Conservation (phyloP, 2,888 invertebrate species). For the Lasius fuliginosus region DNA sequence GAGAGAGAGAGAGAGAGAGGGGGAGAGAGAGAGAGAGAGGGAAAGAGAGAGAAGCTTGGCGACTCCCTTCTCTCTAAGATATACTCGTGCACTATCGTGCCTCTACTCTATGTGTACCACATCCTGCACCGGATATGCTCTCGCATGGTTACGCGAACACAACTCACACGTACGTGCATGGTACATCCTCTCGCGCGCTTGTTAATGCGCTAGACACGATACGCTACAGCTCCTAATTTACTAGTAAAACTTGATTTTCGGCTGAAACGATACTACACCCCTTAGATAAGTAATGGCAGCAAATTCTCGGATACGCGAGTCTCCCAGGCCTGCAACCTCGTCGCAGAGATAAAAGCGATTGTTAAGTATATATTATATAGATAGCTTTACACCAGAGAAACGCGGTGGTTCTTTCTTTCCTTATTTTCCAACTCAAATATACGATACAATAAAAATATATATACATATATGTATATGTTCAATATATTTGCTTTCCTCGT, state of each 20-base stretch:
- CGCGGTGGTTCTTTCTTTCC: neutral
- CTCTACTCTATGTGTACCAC: slow-evolving; percentile 32
- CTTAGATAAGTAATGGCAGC: slow-evolving; percentile 54
- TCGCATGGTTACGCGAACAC: slow-evolving; percentile 46
- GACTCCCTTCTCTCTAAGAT: slow-evolving; percentile 61
- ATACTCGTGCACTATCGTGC: slow-evolving; percentile 54
- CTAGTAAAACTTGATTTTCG: slow-evolving; percentile 66
- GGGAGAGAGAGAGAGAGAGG: neutral
- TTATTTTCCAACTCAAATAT: neutral
- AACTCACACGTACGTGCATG: neutral
- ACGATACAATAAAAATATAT: neutral
- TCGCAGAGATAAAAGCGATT: neutral
- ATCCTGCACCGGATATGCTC: slow-evolving; percentile 56
- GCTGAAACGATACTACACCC: slow-evolving; percentile 56
- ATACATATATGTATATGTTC: neutral
- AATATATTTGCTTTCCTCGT: neutral
- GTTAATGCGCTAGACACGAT: slow-evolving; percentile 36
- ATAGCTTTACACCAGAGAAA: neutral
- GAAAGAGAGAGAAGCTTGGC: slow-evolving; percentile 4
- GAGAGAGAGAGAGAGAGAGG: neutral
- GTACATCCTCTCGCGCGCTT: neutral
- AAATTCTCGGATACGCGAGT: neutral
- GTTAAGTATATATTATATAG: neutral
- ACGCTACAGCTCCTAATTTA: slow-evolving; percentile 62
- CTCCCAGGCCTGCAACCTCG: neutral